Evolutionary conservation across 2,888 invertebrate species (phyloP).

Genomic region (Cantharis rustica): DNA sequence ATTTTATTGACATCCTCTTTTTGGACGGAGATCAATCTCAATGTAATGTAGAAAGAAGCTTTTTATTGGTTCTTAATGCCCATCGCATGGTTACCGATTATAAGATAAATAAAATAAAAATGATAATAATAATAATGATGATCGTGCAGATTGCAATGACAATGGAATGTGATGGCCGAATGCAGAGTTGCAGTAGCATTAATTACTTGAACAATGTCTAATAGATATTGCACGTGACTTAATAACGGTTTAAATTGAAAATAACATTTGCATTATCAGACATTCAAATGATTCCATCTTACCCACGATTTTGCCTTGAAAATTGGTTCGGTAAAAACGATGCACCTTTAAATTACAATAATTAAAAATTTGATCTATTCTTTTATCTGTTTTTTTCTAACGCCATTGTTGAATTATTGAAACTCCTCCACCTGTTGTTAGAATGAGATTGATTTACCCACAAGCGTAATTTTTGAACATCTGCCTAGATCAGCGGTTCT

Average conservation of each 20-base stretch:
- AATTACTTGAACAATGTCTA: slow-evolving; percentile 36
- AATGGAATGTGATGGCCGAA: slow-evolving; percentile 21
- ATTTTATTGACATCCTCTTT: not conserved
- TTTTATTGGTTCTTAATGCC: not conserved
- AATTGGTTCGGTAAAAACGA: not conserved
- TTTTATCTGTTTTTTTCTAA: not conserved
- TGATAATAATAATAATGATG: slow-evolving; percentile 12
- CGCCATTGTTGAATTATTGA: not conserved
- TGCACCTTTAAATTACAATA: not conserved
- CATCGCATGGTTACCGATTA: not conserved
- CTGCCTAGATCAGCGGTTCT: too few species aligned
- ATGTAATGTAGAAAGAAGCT: not conserved
- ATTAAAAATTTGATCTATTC: not conserved
- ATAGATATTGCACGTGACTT: slow-evolving; percentile 40
- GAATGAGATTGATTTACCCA: not conserved
- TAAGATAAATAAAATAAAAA: not conserved
- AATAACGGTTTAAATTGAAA: slow-evolving; percentile 34
- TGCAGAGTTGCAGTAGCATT: slow-evolving; percentile 29
- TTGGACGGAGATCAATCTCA: not conserved
- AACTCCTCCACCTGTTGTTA: not conserved
- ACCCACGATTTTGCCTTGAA: not conserved
- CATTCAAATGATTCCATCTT: slow-evolving; percentile 35
- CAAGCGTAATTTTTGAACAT: not conserved
- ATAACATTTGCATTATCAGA: slow-evolving; percentile 34
- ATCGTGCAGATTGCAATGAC: slow-evolving; percentile 25